These are phyloP conservation scores for Columba livia DNA, from an alignment of 2,113 vertebrate species.

Conservation along the genomic window DNA sequence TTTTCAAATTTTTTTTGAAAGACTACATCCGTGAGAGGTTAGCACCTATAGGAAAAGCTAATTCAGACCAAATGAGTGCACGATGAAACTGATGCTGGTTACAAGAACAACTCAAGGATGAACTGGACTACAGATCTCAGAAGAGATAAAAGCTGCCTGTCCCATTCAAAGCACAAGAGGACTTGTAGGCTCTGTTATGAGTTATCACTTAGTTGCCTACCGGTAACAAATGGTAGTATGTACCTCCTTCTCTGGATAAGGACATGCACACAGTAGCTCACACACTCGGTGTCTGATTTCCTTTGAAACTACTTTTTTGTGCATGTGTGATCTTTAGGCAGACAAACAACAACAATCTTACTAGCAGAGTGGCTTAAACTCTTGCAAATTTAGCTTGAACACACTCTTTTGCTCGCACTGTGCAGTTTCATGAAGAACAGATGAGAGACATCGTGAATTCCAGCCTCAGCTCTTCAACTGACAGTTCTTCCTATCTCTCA, in stretches of 20 bases:
- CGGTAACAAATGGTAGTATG: neutral
- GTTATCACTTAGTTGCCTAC: neutral
- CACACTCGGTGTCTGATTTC: neutral
- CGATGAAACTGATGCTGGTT: neutral
- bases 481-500: neutral
- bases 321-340: neutral
- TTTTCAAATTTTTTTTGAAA: neutral
- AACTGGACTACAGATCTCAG: neutral
- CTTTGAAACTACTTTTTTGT: neutral
- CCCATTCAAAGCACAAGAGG: neutral
- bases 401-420: neutral
- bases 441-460: neutral
- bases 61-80: neutral
- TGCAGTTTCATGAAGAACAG: neutral
- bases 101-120: neutral
- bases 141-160: neutral
- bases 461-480: neutral
- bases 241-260: neutral
- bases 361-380: neutral
- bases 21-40: neutral
- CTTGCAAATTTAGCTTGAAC: neutral
- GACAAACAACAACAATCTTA: neutral
- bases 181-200: neutral
- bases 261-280: neutral
- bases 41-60: slow-evolving; percentile 7